Conservation (phyloP, 2,888 invertebrate species). For the Rosalia funebris region DNA sequence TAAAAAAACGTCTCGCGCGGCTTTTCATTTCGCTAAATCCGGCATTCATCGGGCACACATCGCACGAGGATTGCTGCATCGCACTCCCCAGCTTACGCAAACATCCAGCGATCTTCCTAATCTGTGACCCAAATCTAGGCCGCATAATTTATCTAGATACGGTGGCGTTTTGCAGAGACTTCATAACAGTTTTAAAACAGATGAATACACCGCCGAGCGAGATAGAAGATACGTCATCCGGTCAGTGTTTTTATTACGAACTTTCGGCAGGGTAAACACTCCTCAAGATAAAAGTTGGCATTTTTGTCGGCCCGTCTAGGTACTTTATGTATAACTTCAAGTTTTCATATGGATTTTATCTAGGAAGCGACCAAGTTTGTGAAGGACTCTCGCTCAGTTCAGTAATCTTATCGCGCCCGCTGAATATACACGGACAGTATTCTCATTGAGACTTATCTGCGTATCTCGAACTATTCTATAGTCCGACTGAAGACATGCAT, state of each 20-base stretch:
- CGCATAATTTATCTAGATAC: conserved; percentile 40
- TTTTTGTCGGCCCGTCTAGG: conserved; percentile 29
- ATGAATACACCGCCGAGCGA: conserved; percentile 28
- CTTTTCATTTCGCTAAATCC: conserved; percentile 17
- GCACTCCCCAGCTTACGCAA: conserved; percentile 18
- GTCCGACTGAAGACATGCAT: conserved; percentile 35
- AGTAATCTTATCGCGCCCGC: conserved; percentile 30
- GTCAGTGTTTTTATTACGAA: conserved; percentile 42
- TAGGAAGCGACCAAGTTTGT: conserved; percentile 28
- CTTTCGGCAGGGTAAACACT: conserved; percentile 25
- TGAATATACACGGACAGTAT: conserved; percentile 35
- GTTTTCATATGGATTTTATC: conserved; percentile 35
- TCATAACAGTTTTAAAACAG: conserved; percentile 37
- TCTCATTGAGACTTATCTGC: conserved; percentile 36
- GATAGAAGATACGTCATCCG: conserved; percentile 38
- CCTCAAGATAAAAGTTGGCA: conserved; percentile 27
- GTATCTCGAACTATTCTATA: conserved; percentile 34
- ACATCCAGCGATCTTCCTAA: conserved; percentile 22
- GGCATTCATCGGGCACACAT: conserved; percentile 10
- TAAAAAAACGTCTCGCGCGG: conserved; percentile 3
- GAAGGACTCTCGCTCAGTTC: conserved; percentile 20
- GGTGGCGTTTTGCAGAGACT: conserved; percentile 31
- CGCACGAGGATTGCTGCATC: conserved; percentile 6
- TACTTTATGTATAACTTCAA: conserved; percentile 31
- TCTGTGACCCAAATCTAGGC: conserved; percentile 43